Conservation (phyloP, 2,888 invertebrate species). For the Pecten maximus region DNA sequence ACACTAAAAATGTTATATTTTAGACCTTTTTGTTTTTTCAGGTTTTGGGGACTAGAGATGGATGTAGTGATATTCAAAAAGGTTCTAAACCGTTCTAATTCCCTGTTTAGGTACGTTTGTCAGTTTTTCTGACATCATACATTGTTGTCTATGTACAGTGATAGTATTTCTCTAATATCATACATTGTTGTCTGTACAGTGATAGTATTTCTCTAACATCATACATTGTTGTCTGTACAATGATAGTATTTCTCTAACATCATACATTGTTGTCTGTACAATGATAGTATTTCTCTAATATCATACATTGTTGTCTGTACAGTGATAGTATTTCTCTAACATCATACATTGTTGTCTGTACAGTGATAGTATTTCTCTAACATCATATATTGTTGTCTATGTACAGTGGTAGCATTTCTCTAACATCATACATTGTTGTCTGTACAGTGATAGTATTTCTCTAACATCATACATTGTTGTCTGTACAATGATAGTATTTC, state of each 20-base stretch:
- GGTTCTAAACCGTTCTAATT: conserved; percentile 63
- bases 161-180: no score
- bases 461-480: not conserved
- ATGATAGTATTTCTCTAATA: no score
- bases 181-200: conserved; percentile 60
- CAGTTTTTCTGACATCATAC: not conserved
- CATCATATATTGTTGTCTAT: not conserved
- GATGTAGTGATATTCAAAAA: conserved; percentile 78
- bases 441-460: conserved; percentile 68
- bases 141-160: not conserved
- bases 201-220: not conserved
- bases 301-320: not conserved
- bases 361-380: conserved; percentile 66
- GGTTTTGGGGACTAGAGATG: conserved; percentile 78
- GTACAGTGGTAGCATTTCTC: no score
- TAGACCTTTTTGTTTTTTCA: conserved; percentile 61
- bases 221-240: not conserved
- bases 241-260: no score
- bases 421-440: not conserved
- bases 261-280: not conserved
- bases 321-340: no score
- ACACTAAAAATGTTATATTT: no score
- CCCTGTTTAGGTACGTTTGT: conserved; percentile 65
- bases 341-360: conserved; percentile 37
- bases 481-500: not conserved